These are phyloP conservation scores for Rhynchophorus ferrugineus DNA, from an alignment of 1,140 invertebrate genomes.

Conservation along the genomic window DNA sequence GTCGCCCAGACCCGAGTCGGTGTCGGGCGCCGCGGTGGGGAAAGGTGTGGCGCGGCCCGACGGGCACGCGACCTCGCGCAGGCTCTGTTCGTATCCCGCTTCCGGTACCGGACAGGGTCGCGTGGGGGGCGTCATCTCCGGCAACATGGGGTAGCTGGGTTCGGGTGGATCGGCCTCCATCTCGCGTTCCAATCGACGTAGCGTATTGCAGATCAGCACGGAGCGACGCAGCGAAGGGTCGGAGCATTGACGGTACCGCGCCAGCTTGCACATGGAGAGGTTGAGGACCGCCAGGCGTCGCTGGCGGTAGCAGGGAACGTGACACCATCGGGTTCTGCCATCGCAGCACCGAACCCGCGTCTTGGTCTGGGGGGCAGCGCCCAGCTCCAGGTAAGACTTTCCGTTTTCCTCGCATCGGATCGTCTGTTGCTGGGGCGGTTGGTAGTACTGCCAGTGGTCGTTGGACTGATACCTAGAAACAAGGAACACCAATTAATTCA, in stretches of 20 bases:
- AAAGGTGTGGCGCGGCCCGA: slow-evolving; percentile 57
- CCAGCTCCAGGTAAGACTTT: slow-evolving; percentile 81
- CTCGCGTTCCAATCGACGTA: slow-evolving; percentile 83
- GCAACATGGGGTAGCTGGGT: slow-evolving; percentile 32
- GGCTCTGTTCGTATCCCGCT: slow-evolving; percentile 47
- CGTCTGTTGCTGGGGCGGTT: slow-evolving; percentile 59
- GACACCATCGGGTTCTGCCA: slow-evolving; percentile 67
- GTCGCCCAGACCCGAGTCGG: slow-evolving; percentile 69
- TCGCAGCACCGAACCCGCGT: slow-evolving; percentile 46
- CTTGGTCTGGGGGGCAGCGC: slow-evolving; percentile 48
- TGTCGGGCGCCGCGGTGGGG: slow-evolving; percentile 48
- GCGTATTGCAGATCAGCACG: slow-evolving; percentile 89
- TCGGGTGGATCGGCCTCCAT: slow-evolving; percentile 55
- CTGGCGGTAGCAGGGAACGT: slow-evolving; percentile 72
- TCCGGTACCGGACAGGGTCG: slow-evolving; percentile 41
- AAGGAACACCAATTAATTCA: too few species aligned
- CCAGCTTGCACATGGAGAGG: slow-evolving; percentile 87
- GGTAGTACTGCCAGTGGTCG: slow-evolving; percentile 48
- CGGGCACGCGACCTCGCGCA: slow-evolving; percentile 40
- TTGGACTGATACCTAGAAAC: slow-evolving; percentile 19
- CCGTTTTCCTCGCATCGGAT: slow-evolving; percentile 83
- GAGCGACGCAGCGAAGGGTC: slow-evolving; percentile 86
- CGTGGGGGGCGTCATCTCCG: slow-evolving; percentile 43
- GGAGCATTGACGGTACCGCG: slow-evolving; percentile 75
- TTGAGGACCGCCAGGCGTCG: slow-evolving; percentile 82